Base-by-base conservation (phyloP, 2,113 vertebrate genomes). In the Pseudois nayaur region DNA sequence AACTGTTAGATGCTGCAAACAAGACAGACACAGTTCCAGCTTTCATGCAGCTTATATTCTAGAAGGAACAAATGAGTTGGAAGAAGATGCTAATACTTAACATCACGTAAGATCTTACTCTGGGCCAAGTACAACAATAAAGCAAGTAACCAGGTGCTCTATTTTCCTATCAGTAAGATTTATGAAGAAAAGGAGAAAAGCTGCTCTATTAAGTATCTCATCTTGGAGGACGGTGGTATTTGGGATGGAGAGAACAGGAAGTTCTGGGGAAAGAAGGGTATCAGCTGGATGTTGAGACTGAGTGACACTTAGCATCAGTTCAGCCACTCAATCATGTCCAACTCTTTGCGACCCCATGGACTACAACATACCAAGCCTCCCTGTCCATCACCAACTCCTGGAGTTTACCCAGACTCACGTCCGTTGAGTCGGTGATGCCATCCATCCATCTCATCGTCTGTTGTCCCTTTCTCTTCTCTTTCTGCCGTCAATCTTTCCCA, bases 341-440 rank as follows among this genome's bases (percentile, higher is more conserved):
- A 12, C 19, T 71, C n/a, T 71, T 71, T 71, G 67, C 5, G 5
- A 40, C n/a, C 19, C n/a, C 67, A 40, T 40, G 67, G 67, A 71
- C n/a, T 40, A 10, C n/a, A 71, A 36, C n/a, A 40, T 11, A 40
- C 67, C 10, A 71, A 19, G n/a, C n/a, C n/a, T 71, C n/a, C n/a
- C n/a, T 71, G n/a, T 71, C 67, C n/a, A 40, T 71, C 19, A 23
- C 19, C 19, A 40, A 12, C n/a, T 40, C n/a, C 19, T 0, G 3
- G 19, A 71, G 67, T 71, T 71, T 71, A 23, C 19, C 17, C n/a
- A 71, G 11, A 71, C 19, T 40, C 19, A 71, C 12, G n/a, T 71
- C 67, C 1, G 0, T 40, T 12, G 67, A 71, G n/a, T 23, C 3
- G 0, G n/a, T 36, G 19, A 71, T 21, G 19, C 19, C n/a, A 71